Evolutionary conservation across 23 tunicate genomes (phyloP).

Genomic region (Styela clava): DNA sequence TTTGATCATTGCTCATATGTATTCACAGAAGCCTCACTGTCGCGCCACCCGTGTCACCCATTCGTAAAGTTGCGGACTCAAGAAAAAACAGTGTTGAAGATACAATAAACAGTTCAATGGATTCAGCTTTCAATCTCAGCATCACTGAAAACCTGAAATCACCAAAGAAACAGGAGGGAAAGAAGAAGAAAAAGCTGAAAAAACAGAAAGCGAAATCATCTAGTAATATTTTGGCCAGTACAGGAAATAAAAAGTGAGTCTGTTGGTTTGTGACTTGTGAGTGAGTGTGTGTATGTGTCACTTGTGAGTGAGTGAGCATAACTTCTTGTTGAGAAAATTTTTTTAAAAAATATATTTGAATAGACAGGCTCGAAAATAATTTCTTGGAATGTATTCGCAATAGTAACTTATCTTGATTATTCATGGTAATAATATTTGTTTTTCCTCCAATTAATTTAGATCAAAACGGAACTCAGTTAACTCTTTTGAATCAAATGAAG

Average conservation of each 20-base stretch:
- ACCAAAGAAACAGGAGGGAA: conserved; percentile 7
- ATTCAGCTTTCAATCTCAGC: background rate
- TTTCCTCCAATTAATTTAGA: too few relatives aligned
- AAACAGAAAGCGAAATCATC: conserved; percentile 23
- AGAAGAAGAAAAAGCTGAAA: conserved; percentile 24
- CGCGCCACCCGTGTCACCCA: conserved; percentile 12
- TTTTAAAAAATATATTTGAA: too few relatives aligned
- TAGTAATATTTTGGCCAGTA: conserved; percentile 5
- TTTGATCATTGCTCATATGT: too few relatives aligned
- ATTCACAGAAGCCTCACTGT: conserved; percentile 4
- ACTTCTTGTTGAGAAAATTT: too few relatives aligned
- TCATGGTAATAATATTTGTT: too few relatives aligned
- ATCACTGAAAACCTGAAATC: conserved; percentile 4
- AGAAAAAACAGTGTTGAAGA: conserved; percentile 9
- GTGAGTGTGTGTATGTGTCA: too few relatives aligned
- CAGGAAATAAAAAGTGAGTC: conserved; percentile 9
- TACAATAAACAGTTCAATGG: background rate
- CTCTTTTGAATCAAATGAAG: background rate
- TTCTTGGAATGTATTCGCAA: too few relatives aligned
- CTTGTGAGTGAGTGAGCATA: too few relatives aligned
- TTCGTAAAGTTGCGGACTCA: conserved; percentile 22
- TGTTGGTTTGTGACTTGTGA: background rate
- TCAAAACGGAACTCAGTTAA: conserved; percentile 4
- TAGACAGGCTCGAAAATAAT: too few relatives aligned
- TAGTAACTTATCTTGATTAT: too few relatives aligned